Evolutionary conservation across 2,113 vertebrate species (phyloP), one percentile per base, ranked within the genome.

Genomic region (Oryzias curvinotus): DNA sequence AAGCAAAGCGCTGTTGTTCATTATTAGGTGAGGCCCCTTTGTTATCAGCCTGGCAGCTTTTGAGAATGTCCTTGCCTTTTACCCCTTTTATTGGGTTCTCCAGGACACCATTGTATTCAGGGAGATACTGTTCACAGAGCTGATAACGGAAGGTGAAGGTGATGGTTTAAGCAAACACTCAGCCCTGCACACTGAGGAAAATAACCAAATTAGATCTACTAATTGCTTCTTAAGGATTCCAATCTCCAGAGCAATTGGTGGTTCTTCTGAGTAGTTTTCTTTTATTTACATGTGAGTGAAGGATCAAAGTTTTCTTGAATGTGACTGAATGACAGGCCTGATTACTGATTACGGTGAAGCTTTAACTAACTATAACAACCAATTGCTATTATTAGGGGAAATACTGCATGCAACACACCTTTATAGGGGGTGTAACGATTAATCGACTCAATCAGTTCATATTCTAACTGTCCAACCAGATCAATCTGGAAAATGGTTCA

Each of bases 61-160:
- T 92, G 85, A 91, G 93, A 90, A 84, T 85, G 85, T 90, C 87
- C 84, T 93, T 92, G 82, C 12, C 8, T 90, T 88, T 89, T 85
- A 86, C 85, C 89, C 36, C 78, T 87, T 91, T 92, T 91, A 92
- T 91, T 90, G 90, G 90, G 90, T 85, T 83, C 73, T 78, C 73
- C 67, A 56, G 73, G 46, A 14, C 58, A 49, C 69, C 82, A 88
- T 86, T 90, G 84, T 90, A 87, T 87, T 84, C 78, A 72, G 62
- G 80, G 64, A 89, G 87, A 90, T 89, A 88, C 85, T 82, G 87
- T 87, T 88, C 88, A 87, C 71, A 57, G 55, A 36, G 66, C 85
- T 83, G 90, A 92, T 93, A 92, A 89, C 68, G 19, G 41, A 65
- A 77, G 83, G 78, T 77, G 75, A 82, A 73, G 75, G 78, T 81